Percentiles rank a stretch among this genome's conserved stretches.
These are phyloP conservation scores for Scatophagus argus DNA, from an alignment of 2,113 vertebrate genomes.

Conservation along the genomic window DNA sequence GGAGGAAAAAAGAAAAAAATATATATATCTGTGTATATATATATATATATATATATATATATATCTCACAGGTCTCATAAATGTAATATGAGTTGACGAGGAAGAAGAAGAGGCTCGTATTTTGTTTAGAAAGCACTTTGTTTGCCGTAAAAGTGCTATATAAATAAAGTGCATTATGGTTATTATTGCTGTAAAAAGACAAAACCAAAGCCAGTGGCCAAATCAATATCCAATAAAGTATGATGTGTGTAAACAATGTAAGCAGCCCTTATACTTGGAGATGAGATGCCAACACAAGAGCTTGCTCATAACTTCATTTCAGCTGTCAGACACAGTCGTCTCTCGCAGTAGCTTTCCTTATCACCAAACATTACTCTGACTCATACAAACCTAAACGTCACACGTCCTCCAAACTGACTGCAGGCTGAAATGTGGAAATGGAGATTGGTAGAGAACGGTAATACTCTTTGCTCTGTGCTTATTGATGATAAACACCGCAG, in stretches of 20 bases:
- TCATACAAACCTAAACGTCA: constrained; percentile 28
- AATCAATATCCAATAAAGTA: constrained; percentile 20
- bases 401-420: constrained; percentile 25
- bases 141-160: constrained; percentile 1
- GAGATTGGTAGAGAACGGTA: constrained; percentile 58
- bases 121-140: constrained; percentile 28
- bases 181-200: constrained; percentile 21
- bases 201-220: constrained; percentile 1
- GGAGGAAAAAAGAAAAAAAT: too few species aligned
- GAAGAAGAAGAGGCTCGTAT: not conserved
- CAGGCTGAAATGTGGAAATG: constrained; percentile 56
- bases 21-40: too few species aligned
- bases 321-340: constrained; percentile 42
- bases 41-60: too few species aligned
- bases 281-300: not conserved
- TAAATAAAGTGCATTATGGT: constrained; percentile 4
- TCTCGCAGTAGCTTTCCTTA: constrained; percentile 42
- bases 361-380: constrained; percentile 54
- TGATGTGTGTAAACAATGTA: not conserved
- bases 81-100: not conserved
- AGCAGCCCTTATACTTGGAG: not conserved
- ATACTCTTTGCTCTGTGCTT: constrained; percentile 32
- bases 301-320: constrained; percentile 35
- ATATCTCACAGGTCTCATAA: not conserved
- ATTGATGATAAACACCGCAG: constrained; percentile 59